Evolutionary conservation across 1,140 invertebrate genomes (phyloP), one percentile per base, ranked within the genome.

Genomic region (Diabrotica undecimpunctata): DNA sequence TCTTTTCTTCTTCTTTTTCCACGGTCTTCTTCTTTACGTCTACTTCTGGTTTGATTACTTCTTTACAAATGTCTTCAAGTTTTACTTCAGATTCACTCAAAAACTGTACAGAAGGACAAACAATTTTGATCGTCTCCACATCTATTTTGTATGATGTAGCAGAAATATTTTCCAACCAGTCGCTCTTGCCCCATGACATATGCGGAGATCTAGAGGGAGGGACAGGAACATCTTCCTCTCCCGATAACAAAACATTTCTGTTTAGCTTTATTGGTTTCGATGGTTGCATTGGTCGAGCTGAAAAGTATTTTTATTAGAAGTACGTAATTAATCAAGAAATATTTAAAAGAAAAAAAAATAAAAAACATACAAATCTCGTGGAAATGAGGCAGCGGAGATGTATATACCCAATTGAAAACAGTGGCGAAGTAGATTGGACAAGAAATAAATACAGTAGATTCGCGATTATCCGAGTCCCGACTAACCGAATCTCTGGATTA

Each of bases 51-150:
- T 52, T 37, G 39, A 61, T 61, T 7, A 63, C 63, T 62, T 67
- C 68, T 68, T 61, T 70, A 25, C 56, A 36, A 13, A 39, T 14
- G 1, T 64, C 46, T 25, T 76, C 71, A 10, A 77, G 59, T 64
- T 72, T 70, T 11, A 77, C 70, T 50, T 74, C 72, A 14, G 25
- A 61, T 65, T 77, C 76, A 35, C 74, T 67, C 3, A 73, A 58
- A 39, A 77, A 67, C 52, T 71, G 67, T 6, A 76, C 35, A 35
- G 37, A 62, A 5, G 74, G 72, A 50, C 64, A 74, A 11, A 75
- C 56, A 12, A 64, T 64, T 70, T 71, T 69, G 9, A 76, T 60
- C 5, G 54, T 61, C 13, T 73, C 61, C 8, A 72, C 54, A 53
- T 72, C 68, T 14, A 74, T 58, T 51, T 66, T 71, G 38, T 57